These are phyloP conservation scores for Catalaphyllia jardinei DNA, from an alignment of 64 coral and sea anemone species.

Conservation along the genomic window DNA sequence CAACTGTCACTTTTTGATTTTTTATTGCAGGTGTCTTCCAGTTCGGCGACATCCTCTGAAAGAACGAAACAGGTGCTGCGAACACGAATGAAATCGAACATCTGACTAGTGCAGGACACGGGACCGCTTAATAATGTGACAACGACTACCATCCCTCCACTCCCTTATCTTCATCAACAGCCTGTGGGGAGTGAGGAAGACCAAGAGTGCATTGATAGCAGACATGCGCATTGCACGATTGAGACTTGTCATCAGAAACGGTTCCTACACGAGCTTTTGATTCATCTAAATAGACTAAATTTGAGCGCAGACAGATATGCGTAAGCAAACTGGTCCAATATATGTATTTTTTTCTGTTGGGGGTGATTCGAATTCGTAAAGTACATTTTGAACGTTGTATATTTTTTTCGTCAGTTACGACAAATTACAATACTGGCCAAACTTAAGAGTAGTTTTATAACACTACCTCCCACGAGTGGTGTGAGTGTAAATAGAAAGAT, in stretches of 20 bases:
- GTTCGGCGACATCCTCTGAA: constrained; percentile 11
- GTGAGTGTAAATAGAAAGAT: no score
- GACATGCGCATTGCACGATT: constrained; percentile 48
- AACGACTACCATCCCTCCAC: constrained; percentile 27
- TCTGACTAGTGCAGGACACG: constrained; percentile 66
- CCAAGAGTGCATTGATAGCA: background rate
- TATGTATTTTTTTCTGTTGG: no score
- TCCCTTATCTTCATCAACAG: constrained; percentile 44
- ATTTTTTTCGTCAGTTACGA: no score
- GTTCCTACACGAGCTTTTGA: constrained; percentile 50
- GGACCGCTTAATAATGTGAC: constrained; percentile 25
- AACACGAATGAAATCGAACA: constrained; percentile 48
- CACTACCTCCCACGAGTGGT: no score
- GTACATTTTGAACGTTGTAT: no score
- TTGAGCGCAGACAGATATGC: constrained; percentile 36
- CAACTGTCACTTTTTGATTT: background rate
- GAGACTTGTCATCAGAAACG: constrained; percentile 59
- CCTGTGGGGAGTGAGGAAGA: constrained; percentile 5
- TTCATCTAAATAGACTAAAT: constrained; percentile 13
- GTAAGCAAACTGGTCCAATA: no score
- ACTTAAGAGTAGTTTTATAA: no score
- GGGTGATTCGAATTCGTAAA: no score
- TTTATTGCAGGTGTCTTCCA: constrained; percentile 15
- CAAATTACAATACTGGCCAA: no score
- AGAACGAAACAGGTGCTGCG: constrained; percentile 26